phyloP scores from a whole-genome alignment of 2,888 invertebrate genomes.

The Clepsis dumicolana region DNA sequence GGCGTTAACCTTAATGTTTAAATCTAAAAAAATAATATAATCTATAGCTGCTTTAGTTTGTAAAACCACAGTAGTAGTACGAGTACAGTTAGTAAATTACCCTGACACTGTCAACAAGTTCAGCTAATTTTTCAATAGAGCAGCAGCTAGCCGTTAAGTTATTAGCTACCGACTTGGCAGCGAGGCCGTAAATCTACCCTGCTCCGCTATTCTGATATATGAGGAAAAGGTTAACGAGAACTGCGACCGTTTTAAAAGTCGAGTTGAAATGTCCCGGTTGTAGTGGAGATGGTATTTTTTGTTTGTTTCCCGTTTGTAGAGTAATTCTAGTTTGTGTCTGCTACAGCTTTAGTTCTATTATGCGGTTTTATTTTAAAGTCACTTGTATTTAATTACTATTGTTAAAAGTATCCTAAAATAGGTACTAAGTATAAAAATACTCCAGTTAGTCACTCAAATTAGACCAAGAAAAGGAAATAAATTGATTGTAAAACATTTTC shows the following conservation, averaged over 20 bases:
- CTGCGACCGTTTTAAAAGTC: constrained; percentile 18
- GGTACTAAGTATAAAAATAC: too few relatives aligned
- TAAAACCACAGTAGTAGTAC: background rate
- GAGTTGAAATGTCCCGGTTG: background rate
- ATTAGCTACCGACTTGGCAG: constrained; percentile 27
- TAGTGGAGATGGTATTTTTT: background rate
- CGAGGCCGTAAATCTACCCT: constrained; percentile 30
- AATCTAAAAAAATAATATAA: too few relatives aligned
- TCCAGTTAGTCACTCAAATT: too few relatives aligned
- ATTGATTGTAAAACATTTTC: too few relatives aligned
- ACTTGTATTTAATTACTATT: too few relatives aligned
- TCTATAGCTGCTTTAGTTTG: too few relatives aligned
- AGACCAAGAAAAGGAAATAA: too few relatives aligned
- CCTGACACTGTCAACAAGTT: constrained; percentile 34
- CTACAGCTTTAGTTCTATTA: background rate
- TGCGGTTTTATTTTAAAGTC: too few relatives aligned
- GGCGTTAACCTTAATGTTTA: too few relatives aligned
- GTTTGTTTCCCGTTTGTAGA: background rate
- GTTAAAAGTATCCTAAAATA: too few relatives aligned
- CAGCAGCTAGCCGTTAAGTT: constrained; percentile 17
- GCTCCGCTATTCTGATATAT: constrained; percentile 29
- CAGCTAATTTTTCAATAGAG: constrained; percentile 37
- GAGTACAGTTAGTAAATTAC: background rate
- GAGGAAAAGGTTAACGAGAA: constrained; percentile 27
- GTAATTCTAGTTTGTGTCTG: background rate